These are phyloP conservation scores for Aphrocallistes beatrix DNA, from an alignment of 37 sponge, comb jelly and placozoan genomes.

Conservation along the genomic window DNA sequence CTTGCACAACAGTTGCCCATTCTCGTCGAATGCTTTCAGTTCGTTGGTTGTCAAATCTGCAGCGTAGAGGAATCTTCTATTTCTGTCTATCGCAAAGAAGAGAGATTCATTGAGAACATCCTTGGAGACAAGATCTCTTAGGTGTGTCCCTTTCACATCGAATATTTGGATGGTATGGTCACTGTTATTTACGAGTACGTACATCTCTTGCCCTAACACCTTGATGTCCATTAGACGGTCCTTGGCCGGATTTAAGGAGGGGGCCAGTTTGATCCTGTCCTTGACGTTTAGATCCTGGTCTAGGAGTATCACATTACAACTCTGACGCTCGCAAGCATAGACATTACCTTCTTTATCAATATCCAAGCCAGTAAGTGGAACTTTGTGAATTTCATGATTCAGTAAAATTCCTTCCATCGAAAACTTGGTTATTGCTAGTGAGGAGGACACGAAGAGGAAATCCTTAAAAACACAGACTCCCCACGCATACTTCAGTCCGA, in stretches of 20 bases:
- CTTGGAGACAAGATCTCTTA: not conserved
- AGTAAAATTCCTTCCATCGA: not conserved
- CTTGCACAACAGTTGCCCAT: not conserved
- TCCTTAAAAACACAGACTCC: not conserved
- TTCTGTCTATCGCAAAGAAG: constrained; percentile 8
- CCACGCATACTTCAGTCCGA: not conserved
- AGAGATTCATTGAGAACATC: not conserved
- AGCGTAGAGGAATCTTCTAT: not conserved
- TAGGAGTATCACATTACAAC: not conserved
- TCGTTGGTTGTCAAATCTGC: not conserved
- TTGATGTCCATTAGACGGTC: constrained; percentile 10
- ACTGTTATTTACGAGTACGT: not conserved
- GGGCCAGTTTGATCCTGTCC: not conserved
- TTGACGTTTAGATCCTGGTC: not conserved
- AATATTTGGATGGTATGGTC: not conserved
- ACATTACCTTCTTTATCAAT: not conserved
- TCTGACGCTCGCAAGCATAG: constrained; percentile 4
- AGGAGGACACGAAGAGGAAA: not conserved
- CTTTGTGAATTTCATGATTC: not conserved
- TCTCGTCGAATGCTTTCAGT: not conserved
- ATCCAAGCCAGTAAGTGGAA: not conserved
- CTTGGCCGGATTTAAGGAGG: not conserved
- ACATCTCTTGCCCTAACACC: not conserved
- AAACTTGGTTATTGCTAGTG: not conserved
- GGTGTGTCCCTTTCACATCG: not conserved